Conservation (phyloP, 2,113 vertebrate genomes). For the Megaceryle torquata region DNA sequence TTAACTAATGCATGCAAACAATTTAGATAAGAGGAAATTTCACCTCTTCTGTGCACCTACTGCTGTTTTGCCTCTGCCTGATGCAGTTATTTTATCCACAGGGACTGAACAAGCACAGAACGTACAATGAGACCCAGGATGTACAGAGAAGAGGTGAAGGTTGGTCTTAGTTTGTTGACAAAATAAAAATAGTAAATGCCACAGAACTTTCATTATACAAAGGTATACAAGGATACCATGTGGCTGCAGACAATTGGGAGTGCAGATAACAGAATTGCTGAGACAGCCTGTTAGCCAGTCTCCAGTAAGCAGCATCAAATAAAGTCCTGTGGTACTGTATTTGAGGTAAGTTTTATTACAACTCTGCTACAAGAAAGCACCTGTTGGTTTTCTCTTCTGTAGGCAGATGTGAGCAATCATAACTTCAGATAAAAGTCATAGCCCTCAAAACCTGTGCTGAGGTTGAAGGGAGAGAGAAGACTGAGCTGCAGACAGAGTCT, state of each 20-base stretch:
- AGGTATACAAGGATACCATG: neutral
- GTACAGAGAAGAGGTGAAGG: neutral
- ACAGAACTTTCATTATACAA: neutral
- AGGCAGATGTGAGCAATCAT: neutral
- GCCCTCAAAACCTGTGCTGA: neutral
- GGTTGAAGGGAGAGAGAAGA: neutral
- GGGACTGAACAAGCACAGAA: neutral
- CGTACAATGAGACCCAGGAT: neutral
- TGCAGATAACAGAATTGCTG: neutral
- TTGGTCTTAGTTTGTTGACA: neutral
- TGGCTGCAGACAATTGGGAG: accelerated
- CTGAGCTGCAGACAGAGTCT: neutral
- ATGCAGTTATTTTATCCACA: neutral
- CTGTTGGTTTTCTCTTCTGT: neutral
- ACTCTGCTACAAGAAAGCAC: neutral
- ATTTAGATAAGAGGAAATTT: constrained; percentile 8
- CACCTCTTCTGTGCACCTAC: neutral
- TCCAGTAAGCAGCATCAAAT: neutral
- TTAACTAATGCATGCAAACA: constrained; percentile 12
- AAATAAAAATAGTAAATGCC: neutral
- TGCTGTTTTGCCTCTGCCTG: neutral
- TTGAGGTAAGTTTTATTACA: neutral
- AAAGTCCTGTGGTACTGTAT: neutral
- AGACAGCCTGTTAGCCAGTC: neutral
- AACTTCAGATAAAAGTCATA: neutral